Evolutionary conservation across 2,113 vertebrate genomes (phyloP).

Genomic region (Bubalus kerabau): DNA sequence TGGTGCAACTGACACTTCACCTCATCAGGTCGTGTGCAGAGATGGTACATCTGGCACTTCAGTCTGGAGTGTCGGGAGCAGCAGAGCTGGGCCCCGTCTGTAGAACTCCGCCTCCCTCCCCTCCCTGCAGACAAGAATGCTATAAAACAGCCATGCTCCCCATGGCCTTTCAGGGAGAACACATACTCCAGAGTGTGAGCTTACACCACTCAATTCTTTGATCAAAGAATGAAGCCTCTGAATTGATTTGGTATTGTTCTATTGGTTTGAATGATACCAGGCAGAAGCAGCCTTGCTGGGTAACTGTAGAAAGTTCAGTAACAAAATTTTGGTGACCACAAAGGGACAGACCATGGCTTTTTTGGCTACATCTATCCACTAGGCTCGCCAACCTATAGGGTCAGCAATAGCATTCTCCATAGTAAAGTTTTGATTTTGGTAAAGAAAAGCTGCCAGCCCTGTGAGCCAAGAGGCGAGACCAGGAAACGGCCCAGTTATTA

Average conservation of each 20-base stretch:
- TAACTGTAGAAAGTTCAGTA: not conserved
- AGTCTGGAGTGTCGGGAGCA: not conserved
- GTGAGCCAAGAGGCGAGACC: not conserved
- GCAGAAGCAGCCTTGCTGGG: not conserved
- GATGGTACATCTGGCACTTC: not conserved
- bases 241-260: not conserved
- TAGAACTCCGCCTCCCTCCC: not conserved
- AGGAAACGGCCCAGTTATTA: not conserved
- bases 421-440: not conserved
- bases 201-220: not conserved
- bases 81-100: rapidly evolving
- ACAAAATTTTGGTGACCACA: not conserved
- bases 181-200: not conserved
- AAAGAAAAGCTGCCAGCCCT: not conserved
- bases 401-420: not conserved
- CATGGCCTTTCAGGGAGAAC: not conserved
- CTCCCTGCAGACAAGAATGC: not conserved
- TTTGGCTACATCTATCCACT: not conserved
- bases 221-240: not conserved
- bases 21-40: not conserved
- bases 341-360: not conserved
- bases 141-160: not conserved
- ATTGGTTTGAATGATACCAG: not conserved
- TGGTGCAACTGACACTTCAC: no score
- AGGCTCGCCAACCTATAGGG: not conserved